A percentile compares a stretch with the other conserved stretches of the same genome.
Conservation (phyloP, 2,113 vertebrate species). For the Chaetura pelagica region DNA sequence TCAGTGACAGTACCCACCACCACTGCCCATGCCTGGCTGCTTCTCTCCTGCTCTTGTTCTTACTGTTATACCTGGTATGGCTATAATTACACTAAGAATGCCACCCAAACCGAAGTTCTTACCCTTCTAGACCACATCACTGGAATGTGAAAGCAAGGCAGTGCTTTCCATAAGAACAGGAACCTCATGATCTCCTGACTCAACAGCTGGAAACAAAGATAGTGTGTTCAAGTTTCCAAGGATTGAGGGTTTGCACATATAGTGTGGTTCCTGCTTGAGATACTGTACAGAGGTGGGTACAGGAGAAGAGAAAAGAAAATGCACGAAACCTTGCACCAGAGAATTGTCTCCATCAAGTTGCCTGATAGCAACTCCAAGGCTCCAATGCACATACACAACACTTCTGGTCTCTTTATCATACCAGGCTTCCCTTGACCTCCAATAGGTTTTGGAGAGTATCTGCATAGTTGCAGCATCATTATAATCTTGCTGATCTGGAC, state of each 20-base stretch:
- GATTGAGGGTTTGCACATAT: fast-evolving
- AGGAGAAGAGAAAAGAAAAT: background rate
- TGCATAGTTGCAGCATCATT: background rate
- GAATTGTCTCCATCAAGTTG: background rate
- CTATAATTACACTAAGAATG: background rate
- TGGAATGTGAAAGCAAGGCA: background rate
- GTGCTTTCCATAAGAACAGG: background rate
- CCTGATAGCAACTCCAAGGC: background rate
- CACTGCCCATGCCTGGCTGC: fast-evolving
- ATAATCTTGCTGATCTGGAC: background rate
- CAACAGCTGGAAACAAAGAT: background rate
- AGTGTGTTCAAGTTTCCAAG: background rate
- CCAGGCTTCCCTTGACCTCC: background rate
- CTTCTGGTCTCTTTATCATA: background rate
- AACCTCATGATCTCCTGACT: fast-evolving
- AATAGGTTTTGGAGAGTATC: background rate
- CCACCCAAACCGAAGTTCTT: background rate
- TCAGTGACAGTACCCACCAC: background rate
- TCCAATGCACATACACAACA: background rate
- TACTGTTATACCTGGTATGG: background rate
- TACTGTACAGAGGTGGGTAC: no score
- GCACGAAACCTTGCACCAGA: background rate
- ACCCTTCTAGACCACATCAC: background rate
- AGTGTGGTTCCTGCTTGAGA: fast-evolving
- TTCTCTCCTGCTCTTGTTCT: background rate